These are phyloP conservation scores for Notarius lentiginosus DNA, from an alignment of 2,113 vertebrate species.

Conservation along the genomic window DNA sequence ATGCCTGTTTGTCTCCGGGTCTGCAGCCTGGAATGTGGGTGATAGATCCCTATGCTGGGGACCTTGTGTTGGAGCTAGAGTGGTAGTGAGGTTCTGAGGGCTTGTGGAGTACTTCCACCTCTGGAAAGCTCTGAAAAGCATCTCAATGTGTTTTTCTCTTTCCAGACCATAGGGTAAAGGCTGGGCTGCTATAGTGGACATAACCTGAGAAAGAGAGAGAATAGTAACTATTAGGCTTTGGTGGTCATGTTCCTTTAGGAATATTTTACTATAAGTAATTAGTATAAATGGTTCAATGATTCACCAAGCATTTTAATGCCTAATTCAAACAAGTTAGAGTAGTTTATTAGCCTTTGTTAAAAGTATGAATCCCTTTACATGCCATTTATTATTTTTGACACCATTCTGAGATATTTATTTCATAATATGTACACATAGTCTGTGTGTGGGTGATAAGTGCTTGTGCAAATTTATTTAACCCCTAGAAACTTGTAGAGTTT, in stretches of 20 bases:
- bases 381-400: no score
- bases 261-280: background rate
- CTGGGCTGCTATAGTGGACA: slow-evolving; percentile 72
- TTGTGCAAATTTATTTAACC: no score
- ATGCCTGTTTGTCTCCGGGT: background rate
- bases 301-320: background rate
- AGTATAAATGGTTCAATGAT: background rate
- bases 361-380: background rate
- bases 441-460: no score
- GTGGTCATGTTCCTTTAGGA: background rate
- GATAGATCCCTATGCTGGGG: slow-evolving; percentile 20
- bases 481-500: no score
- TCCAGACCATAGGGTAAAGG: slow-evolving; percentile 71
- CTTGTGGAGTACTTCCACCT: slow-evolving; percentile 48
- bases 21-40: slow-evolving; percentile 1
- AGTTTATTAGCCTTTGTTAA: no score
- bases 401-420: no score
- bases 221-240: background rate
- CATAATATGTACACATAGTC: no score
- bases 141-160: slow-evolving; percentile 77
- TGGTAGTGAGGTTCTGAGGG: slow-evolving; percentile 38
- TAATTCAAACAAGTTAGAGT: no score
- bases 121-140: slow-evolving; percentile 63
- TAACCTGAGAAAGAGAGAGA: slow-evolving; percentile 38
- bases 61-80: slow-evolving; percentile 25